Conservation (phyloP, 1,140 invertebrate species). For the Heliconius himera region DNA sequence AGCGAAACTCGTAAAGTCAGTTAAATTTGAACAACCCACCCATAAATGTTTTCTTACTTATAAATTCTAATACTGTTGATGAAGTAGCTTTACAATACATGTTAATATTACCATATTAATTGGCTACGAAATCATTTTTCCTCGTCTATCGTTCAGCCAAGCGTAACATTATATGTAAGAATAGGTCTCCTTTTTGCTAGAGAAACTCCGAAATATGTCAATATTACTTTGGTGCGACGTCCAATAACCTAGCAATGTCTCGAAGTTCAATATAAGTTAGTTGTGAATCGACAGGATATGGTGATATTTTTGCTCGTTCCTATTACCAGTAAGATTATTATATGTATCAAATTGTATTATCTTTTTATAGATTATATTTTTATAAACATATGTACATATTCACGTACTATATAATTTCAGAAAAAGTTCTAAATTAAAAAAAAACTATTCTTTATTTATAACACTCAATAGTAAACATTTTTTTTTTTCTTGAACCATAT, state of each 20-base stretch:
- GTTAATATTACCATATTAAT: background rate
- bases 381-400: no score
- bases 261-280: slow-evolving; percentile 28
- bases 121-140: slow-evolving; percentile 5
- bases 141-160: slow-evolving; percentile 15
- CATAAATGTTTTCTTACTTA: background rate
- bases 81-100: background rate
- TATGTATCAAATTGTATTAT: background rate
- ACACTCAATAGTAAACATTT: no score
- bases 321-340: background rate
- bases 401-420: no score
- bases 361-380: background rate
- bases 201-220: slow-evolving; percentile 38
- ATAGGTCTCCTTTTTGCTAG: slow-evolving; percentile 18
- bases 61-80: background rate
- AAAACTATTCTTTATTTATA: no score
- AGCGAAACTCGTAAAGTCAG: slow-evolving; percentile 33
- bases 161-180: slow-evolving; percentile 18
- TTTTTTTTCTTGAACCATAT: background rate
- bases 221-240: slow-evolving; percentile 32
- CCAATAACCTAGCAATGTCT: slow-evolving; percentile 35
- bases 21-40: background rate
- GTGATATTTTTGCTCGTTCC: background rate
- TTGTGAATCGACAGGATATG: slow-evolving; percentile 19
- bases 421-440: no score